A percentile compares a stretch with the other conserved stretches of the same genome.
phyloP scores from a whole-genome alignment of 2,888 invertebrate genomes.

The Blastobasis adustella region DNA sequence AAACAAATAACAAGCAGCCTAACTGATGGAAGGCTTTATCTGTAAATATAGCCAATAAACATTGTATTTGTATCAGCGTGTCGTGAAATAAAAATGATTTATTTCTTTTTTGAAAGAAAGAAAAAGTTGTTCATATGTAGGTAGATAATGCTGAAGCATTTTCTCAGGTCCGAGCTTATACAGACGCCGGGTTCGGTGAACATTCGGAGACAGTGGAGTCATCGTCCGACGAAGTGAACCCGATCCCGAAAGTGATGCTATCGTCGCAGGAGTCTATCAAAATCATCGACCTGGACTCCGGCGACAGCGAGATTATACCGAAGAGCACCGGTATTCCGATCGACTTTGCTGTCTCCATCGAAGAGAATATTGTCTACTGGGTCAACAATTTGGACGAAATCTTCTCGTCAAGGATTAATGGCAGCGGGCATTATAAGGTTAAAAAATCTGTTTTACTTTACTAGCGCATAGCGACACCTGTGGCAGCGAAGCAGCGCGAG shows the following conservation, averaged over 20 bases:
- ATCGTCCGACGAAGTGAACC: conserved; percentile 80
- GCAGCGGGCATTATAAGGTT: conserved; percentile 67
- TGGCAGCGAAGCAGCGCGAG: background rate
- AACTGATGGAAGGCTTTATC: too few relatives aligned
- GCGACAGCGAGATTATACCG: conserved; percentile 74
- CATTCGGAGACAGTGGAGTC: conserved; percentile 77
- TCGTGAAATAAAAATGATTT: too few relatives aligned
- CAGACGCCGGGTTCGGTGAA: conserved; percentile 84
- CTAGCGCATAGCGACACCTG: background rate
- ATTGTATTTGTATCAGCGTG: too few relatives aligned
- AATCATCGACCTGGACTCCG: conserved; percentile 84
- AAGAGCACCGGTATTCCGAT: conserved; percentile 80
- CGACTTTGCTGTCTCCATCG: conserved; percentile 79
- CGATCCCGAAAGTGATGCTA: conserved; percentile 85
- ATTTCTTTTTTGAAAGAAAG: too few relatives aligned
- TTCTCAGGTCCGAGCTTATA: conserved; percentile 84
- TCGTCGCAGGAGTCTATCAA: conserved; percentile 83
- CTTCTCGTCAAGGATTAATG: conserved; percentile 76
- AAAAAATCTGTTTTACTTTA: background rate
- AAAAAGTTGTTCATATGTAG: too few relatives aligned
- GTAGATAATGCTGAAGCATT: background rate
- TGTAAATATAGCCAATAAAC: too few relatives aligned
- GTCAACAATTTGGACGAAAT: conserved; percentile 85
- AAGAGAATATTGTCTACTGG: conserved; percentile 87
- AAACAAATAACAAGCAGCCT: background rate